phyloP scores from a whole-genome alignment of 2,888 invertebrate genomes.

The Ophion obscuratus region DNA sequence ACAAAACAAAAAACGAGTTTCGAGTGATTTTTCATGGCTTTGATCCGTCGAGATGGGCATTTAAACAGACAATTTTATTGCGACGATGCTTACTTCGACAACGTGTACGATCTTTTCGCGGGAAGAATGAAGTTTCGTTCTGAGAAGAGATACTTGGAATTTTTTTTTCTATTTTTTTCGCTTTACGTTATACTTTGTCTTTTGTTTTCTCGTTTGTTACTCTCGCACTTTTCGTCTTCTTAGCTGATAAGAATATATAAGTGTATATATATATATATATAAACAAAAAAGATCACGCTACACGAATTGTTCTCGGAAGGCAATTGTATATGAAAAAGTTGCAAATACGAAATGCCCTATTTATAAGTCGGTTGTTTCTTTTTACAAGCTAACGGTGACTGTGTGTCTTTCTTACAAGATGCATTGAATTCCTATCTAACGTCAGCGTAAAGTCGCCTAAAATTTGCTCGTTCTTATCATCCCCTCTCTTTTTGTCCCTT shows the following conservation, averaged over 20 bases:
- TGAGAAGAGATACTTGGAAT: constrained; percentile 70
- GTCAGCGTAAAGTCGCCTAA: constrained; percentile 71
- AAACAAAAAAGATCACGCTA: constrained; percentile 73
- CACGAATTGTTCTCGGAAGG: constrained; percentile 79
- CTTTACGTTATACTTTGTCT: constrained; percentile 19
- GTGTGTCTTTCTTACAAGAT: constrained; percentile 74
- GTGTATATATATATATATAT: too few relatives aligned
- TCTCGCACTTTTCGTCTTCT: constrained; percentile 26
- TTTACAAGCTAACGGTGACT: constrained; percentile 80
- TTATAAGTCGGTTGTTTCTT: constrained; percentile 69
- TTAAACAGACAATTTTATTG: constrained; percentile 55
- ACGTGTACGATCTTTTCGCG: constrained; percentile 70
- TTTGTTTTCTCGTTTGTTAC: constrained; percentile 9
- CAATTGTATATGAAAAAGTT: constrained; percentile 73
- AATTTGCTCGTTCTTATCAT: not conserved
- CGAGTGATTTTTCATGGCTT: too few relatives aligned
- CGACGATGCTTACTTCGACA: constrained; percentile 64
- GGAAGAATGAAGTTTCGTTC: constrained; percentile 77
- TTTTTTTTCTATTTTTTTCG: constrained; percentile 40
- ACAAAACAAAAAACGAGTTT: too few relatives aligned
- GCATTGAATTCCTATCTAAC: constrained; percentile 76
- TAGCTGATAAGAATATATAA: constrained; percentile 44
- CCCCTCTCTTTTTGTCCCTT: not conserved
- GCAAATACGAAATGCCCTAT: constrained; percentile 80
- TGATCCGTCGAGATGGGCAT: constrained; percentile 21